Evolutionary conservation across 2,797 vertebrate genomes (phyloP).

Genomic region (Helarctos malayanus): DNA sequence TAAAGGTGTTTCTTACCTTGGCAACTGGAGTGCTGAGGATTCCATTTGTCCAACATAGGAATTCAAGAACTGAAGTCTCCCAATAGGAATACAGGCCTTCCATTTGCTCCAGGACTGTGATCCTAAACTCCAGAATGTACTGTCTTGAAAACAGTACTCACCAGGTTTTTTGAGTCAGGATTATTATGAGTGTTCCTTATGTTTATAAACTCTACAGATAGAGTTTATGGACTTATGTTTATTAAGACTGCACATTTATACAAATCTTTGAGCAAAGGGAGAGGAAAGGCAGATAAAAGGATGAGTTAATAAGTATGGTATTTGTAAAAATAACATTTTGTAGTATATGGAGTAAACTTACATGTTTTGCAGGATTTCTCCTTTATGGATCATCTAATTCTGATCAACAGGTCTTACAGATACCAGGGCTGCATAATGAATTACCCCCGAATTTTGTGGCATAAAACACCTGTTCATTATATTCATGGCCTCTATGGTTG

Average conservation of each 20-base stretch:
- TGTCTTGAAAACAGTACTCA: neutral
- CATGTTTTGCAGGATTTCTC: neutral
- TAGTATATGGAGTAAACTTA: neutral
- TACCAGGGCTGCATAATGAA: neutral
- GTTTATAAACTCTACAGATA: conserved; percentile 15
- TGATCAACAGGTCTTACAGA: neutral
- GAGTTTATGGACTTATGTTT: neutral
- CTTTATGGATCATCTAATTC: neutral
- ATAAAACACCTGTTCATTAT: neutral
- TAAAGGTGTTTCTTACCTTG: conserved; percentile 9
- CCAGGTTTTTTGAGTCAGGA: neutral
- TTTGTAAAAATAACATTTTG: conserved; percentile 16
- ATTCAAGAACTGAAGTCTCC: neutral
- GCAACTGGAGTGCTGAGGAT: neutral
- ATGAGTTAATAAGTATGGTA: neutral
- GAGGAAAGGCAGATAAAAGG: neutral
- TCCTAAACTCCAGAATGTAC: neutral
- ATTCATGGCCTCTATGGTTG: neutral
- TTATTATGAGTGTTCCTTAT: neutral
- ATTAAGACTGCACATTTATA: neutral
- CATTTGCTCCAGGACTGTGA: neutral
- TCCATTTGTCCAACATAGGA: neutral
- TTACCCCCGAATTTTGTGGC: neutral
- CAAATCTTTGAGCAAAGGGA: neutral
- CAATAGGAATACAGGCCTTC: neutral